phyloP scores from a whole-genome alignment of 2,113 vertebrate species.

The Octodon degus region DNA sequence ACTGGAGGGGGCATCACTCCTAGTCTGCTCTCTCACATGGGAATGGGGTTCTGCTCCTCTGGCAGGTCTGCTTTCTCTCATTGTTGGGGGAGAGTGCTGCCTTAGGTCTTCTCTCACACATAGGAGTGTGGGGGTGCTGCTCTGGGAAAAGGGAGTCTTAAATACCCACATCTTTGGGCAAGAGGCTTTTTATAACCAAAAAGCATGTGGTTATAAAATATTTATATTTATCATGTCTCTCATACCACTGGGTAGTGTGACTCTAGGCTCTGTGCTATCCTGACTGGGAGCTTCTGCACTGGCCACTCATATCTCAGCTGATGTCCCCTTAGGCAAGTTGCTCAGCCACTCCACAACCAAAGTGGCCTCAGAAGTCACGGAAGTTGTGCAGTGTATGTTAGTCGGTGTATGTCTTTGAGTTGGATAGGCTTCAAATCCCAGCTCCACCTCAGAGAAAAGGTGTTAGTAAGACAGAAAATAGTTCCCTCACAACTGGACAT shows the following conservation, averaged over 20 bases:
- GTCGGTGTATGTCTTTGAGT: neutral
- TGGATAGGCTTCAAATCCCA: neutral
- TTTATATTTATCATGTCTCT: neutral
- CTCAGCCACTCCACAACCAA: fast-evolving
- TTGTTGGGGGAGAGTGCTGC: neutral
- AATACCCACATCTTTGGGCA: neutral
- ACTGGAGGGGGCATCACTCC: neutral
- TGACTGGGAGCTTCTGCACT: neutral
- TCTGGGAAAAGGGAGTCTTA: neutral
- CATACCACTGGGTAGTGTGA: neutral
- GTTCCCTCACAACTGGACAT: neutral
- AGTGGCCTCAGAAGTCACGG: neutral
- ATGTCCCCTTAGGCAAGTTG: fast-evolving
- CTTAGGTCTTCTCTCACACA: neutral
- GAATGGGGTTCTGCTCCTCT: neutral
- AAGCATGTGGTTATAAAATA: neutral
- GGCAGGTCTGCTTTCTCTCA: neutral
- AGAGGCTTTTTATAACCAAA: neutral
- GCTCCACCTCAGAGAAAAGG: neutral
- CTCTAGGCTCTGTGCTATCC: neutral
- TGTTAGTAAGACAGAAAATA: neutral
- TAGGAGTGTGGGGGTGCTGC: neutral
- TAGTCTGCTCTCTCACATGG: neutral
- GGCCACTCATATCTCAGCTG: neutral
- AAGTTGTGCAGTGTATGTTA: neutral